phyloP scores from a whole-genome alignment of 2,113 vertebrate genomes.

The Felis chaus region DNA sequence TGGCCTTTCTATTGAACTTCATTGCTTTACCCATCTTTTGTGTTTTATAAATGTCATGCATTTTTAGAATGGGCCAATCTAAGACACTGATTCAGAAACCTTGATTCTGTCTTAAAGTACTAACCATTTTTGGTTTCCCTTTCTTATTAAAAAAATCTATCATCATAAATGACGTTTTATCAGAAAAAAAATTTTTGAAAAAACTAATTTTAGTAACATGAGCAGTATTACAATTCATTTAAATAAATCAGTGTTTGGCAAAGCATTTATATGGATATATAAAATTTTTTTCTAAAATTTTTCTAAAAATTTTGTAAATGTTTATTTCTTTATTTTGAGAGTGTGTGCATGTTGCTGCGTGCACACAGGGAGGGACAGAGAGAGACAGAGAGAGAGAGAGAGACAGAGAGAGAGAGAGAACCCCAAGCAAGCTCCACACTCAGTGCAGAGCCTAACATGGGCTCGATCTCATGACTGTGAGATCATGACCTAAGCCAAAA shows the following conservation, averaged over 20 bases:
- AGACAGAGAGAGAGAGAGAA: no score
- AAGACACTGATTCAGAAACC: neutral
- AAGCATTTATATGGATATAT: neutral
- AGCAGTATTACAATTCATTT: neutral
- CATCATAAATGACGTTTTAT: neutral
- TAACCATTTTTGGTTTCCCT: neutral
- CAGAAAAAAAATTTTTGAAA: neutral
- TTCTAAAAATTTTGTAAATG: no score
- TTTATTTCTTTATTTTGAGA: no score
- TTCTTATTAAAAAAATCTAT: neutral
- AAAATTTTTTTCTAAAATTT: no score
- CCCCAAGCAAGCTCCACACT: no score
- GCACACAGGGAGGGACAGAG: no score
- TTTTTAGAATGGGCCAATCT: neutral
- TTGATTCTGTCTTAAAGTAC: neutral
- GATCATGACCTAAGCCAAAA: no score
- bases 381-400: no score
- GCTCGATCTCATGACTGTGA: no score
- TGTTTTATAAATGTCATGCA: neutral
- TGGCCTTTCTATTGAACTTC: neutral
- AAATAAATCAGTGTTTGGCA: neutral
- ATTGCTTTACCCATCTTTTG: neutral
- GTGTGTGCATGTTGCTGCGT: no score
- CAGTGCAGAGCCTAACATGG: no score
- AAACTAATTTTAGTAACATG: neutral